Evolutionary conservation across 1,140 invertebrate species (phyloP).

Genomic region (Dendroctonus ponderosae): DNA sequence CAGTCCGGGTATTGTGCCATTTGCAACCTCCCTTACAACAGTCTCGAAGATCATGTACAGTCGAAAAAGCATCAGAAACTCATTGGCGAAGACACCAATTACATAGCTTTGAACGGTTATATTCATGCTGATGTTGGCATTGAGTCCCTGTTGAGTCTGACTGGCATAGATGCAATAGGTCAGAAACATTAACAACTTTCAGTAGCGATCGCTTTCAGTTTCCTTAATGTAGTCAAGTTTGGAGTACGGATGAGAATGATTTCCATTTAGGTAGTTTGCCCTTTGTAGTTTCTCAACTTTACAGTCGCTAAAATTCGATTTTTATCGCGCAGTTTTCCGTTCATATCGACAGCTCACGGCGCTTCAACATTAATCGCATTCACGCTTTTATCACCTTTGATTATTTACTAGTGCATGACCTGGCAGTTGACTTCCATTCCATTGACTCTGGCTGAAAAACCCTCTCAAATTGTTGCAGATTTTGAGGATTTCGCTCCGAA

Average conservation of each 20-base stretch:
- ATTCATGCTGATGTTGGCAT: conserved; percentile 67
- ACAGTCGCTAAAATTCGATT: neutral
- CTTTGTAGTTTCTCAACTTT: conserved; percentile 4
- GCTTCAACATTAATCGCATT: no score
- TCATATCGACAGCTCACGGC: no score
- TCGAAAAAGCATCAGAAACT: conserved; percentile 70
- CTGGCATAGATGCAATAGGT: conserved; percentile 44
- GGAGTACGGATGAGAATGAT: conserved; percentile 9
- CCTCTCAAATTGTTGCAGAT: conserved; percentile 7
- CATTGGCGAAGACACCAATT: conserved; percentile 69
- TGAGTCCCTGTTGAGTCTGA: conserved; percentile 58
- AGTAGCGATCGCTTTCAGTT: conserved; percentile 17
- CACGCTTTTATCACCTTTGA: no score
- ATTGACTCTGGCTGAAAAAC: no score
- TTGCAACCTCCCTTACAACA: conserved; percentile 68
- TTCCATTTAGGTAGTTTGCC: conserved; percentile 20
- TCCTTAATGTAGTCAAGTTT: conserved; percentile 10
- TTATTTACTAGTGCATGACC: no score
- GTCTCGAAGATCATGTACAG: conserved; percentile 64
- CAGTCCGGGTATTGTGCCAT: conserved; percentile 72
- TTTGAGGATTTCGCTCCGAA: conserved; percentile 34
- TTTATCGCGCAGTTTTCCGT: no score
- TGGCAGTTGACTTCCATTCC: no score
- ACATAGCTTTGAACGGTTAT: conserved; percentile 49
- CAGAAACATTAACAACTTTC: conserved; percentile 28